phyloP scores from a whole-genome alignment of 2,888 invertebrate genomes.

The Carabus problematicus region DNA sequence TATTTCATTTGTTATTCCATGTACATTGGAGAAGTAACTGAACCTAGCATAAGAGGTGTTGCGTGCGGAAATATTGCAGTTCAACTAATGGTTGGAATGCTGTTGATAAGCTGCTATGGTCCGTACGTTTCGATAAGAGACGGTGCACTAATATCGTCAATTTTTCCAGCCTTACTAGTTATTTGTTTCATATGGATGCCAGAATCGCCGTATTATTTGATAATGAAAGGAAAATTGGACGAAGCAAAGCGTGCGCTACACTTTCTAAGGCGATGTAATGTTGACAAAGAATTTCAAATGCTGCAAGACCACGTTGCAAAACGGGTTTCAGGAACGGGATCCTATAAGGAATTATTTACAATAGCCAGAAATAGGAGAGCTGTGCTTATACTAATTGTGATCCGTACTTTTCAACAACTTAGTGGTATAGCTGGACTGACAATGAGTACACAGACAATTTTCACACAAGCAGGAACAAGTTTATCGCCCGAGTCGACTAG shows the following conservation, averaged over 20 bases:
- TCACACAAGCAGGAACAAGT: slow-evolving; percentile 52
- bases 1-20: slow-evolving; percentile 46
- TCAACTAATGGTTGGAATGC: slow-evolving; percentile 35
- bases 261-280: slow-evolving; percentile 48
- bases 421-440: slow-evolving; percentile 51
- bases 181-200: slow-evolving; percentile 43
- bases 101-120: neutral
- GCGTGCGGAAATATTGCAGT: slow-evolving; percentile 44
- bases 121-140: slow-evolving; percentile 1
- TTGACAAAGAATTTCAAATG: slow-evolving; percentile 49
- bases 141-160: slow-evolving; percentile 4
- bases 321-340: slow-evolving; percentile 56
- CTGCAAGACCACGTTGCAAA: slow-evolving; percentile 50
- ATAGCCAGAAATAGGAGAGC: slow-evolving; percentile 68
- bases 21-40: slow-evolving; percentile 46
- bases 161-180: slow-evolving; percentile 34
- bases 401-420: slow-evolving; percentile 55
- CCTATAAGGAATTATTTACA: slow-evolving; percentile 63
- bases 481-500: slow-evolving; percentile 55
- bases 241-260: slow-evolving; percentile 48
- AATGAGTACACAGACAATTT: slow-evolving; percentile 53
- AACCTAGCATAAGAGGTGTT: slow-evolving; percentile 46
- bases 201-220: slow-evolving; percentile 44
- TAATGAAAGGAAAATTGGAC: slow-evolving; percentile 44
- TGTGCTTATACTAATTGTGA: slow-evolving; percentile 65